phyloP scores from a whole-genome alignment of 2,888 invertebrate species.

The Microctonus aethiopoides region DNA sequence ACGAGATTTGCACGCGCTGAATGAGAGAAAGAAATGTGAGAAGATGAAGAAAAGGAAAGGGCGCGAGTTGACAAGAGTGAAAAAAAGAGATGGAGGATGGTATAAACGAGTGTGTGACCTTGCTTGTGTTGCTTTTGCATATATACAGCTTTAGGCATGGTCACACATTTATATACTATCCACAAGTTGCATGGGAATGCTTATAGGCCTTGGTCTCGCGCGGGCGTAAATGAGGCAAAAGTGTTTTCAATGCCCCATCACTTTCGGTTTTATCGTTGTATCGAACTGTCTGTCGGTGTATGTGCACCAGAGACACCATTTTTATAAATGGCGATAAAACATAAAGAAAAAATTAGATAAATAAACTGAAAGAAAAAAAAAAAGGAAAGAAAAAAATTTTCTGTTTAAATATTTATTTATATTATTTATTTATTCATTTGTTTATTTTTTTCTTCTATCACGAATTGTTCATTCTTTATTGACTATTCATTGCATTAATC shows the following conservation, averaged over 20 bases:
- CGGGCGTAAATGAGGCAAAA: slow-evolving; percentile 37
- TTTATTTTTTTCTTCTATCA: neutral
- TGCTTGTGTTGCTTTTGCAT: slow-evolving; percentile 29
- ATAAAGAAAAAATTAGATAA: neutral
- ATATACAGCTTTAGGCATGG: slow-evolving; percentile 50
- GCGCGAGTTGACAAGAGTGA: neutral
- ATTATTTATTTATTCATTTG: no score
- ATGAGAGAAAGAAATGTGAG: slow-evolving; percentile 17
- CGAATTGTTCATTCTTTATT: neutral
- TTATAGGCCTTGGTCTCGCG: slow-evolving; percentile 50
- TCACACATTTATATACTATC: slow-evolving; percentile 36
- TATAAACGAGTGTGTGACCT: slow-evolving; percentile 25
- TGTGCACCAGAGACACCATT: neutral
- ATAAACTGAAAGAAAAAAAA: no score
- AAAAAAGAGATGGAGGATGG: neutral
- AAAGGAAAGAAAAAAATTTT: slow-evolving; percentile 7
- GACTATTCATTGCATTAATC: no score
- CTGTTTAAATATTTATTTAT: slow-evolving; percentile 6
- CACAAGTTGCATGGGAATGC: slow-evolving; percentile 42
- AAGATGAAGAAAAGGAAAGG: slow-evolving; percentile 2
- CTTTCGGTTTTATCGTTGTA: slow-evolving; percentile 55
- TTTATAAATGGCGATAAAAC: neutral
- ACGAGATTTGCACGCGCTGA: slow-evolving; percentile 37
- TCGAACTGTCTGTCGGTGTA: slow-evolving; percentile 18
- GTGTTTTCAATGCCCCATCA: slow-evolving; percentile 33